Evolutionary conservation across 2,113 vertebrate genomes (phyloP).

Genomic region (Rallus limicola): DNA sequence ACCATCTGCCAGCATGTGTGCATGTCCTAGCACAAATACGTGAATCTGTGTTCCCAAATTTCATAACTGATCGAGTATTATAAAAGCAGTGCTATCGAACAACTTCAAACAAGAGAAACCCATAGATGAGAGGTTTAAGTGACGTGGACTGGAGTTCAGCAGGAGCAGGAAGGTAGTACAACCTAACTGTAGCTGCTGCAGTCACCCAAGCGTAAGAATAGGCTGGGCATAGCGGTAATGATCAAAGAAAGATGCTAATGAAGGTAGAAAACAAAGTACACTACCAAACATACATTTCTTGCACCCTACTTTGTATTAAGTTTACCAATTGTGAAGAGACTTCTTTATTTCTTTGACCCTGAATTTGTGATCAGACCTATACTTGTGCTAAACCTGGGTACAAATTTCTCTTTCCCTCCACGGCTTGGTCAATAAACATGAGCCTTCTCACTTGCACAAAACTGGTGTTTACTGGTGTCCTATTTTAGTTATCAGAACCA

Average conservation of each 20-base stretch:
- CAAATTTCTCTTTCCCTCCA: background rate
- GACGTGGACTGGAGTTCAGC: background rate
- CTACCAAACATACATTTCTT: background rate
- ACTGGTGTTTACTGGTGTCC: background rate
- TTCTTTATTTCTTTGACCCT: background rate
- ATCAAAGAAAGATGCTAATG: background rate
- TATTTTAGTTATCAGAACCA: background rate
- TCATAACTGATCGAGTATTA: background rate
- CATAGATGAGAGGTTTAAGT: no score
- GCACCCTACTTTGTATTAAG: background rate
- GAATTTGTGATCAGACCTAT: background rate
- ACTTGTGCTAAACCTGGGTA: background rate
- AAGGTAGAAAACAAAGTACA: background rate
- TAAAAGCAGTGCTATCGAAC: background rate
- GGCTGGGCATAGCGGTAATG: background rate
- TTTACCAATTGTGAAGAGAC: background rate
- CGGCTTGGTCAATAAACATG: background rate
- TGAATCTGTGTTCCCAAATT: background rate
- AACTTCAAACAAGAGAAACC: background rate
- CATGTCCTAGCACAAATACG: background rate
- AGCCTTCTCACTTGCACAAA: background rate
- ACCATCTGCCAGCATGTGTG: background rate
- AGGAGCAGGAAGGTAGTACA: background rate
- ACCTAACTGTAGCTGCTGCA: background rate
- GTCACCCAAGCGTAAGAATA: background rate